Base-by-base conservation (phyloP, 2,888 invertebrate species). In the Balanococcus diminutus region DNA sequence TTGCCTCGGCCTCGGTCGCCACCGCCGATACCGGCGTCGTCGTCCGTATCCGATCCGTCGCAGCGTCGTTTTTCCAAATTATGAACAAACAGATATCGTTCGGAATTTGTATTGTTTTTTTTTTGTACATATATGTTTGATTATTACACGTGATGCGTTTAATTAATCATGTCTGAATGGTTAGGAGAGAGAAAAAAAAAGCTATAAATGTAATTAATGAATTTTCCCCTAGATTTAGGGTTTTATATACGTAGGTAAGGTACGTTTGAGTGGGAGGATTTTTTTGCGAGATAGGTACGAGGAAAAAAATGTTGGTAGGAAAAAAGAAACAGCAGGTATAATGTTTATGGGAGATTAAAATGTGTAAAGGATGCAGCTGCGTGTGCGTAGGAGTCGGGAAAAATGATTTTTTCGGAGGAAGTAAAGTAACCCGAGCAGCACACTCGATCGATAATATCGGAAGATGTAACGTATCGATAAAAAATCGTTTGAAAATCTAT, bases 21-120 rank as follows among this genome's bases (percentile, higher is more conserved):
- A 11, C 51, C n/a, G 19, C 36, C 36, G 36, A n/a, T n/a, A n/a
- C n/a, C n/a, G n/a, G n/a, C n/a, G n/a, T n/a, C n/a, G n/a, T n/a
- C n/a, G n/a, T n/a, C n/a, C n/a, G n/a, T n/a, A n/a, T n/a, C n/a
- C n/a, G n/a, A n/a, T n/a, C n/a, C n/a, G n/a, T n/a, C n/a, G n/a
- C n/a, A n/a, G n/a, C n/a, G n/a, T n/a, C n/a, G n/a, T n/a, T 36
- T 75, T 16, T 32, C 1, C 9, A 32, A 75, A 75, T 75, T 75
- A 75, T 75, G 75, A 75, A 75, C 75, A 67, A 67, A 67, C 61
- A 67, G 61, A 67, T 28, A 75, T 32, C 25, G 36, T 75, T 75
- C 14, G 75, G 31, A 32, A 75, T 75, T 75, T 75, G 75, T 75
- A 32, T 75, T 75, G 75, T 31, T 31, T 32, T 32, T 75, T 75